A percentile compares a stretch with the other conserved stretches of the same genome.
Evolutionary conservation across 2,888 invertebrate species (phyloP).

Genomic region (Anticlea derivata): DNA sequence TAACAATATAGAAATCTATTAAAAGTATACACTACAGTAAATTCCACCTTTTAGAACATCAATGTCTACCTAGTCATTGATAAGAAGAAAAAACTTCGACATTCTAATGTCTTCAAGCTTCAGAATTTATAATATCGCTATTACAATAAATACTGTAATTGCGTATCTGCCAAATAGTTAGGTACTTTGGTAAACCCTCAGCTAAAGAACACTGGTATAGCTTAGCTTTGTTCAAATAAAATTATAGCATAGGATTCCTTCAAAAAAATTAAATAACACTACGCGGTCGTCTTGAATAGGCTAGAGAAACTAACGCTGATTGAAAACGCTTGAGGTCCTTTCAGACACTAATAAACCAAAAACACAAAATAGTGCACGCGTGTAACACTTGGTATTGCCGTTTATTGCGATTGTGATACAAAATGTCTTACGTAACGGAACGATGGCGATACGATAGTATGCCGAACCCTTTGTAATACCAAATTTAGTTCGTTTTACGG

Average conservation of each 20-base stretch:
- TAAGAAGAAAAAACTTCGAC: too few species aligned
- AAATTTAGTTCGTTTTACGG: too few species aligned
- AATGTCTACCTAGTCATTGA: too few species aligned
- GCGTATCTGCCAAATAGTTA: not conserved
- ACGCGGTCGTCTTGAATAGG: not conserved
- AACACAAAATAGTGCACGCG: constrained; percentile 4
- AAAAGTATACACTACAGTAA: constrained; percentile 26
- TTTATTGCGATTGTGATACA: too few species aligned
- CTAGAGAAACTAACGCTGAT: constrained; percentile 4
- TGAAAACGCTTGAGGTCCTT: not conserved
- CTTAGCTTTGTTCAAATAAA: not conserved
- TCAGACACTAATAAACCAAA: not conserved
- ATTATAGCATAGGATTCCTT: too few species aligned
- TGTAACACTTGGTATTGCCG: not conserved
- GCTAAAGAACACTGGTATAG: not conserved
- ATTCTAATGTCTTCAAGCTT: too few species aligned
- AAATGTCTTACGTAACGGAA: too few species aligned
- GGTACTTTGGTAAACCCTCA: not conserved
- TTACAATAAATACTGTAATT: too few species aligned
- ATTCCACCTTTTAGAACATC: constrained; percentile 21
- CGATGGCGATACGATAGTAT: too few species aligned
- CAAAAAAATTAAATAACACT: not conserved
- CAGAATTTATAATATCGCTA: not conserved
- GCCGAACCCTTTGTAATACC: too few species aligned
- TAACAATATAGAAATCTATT: constrained; percentile 39